Evolutionary conservation across 2,113 vertebrate species (phyloP).

Genomic region (Apaloderma vittatum): DNA sequence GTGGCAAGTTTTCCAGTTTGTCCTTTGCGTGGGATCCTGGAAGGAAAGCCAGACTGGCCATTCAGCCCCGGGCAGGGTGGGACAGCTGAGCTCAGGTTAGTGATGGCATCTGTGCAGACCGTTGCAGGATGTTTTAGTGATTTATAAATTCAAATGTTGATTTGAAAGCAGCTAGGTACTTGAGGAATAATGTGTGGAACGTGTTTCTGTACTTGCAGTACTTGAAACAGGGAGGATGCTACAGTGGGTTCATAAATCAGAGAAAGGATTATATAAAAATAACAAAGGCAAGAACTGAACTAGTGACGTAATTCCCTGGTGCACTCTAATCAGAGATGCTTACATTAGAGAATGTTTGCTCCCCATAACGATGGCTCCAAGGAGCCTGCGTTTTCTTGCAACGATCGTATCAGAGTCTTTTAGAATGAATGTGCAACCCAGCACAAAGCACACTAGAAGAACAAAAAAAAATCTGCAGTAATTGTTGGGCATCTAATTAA

Average conservation of each 20-base stretch:
- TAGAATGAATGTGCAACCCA: neutral
- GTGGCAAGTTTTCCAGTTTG: slow-evolving; percentile 4
- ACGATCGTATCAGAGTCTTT: neutral
- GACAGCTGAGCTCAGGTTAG: neutral
- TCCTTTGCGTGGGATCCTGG: neutral
- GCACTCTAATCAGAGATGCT: neutral
- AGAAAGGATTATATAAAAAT: neutral
- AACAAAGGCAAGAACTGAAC: fast-evolving
- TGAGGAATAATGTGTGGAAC: neutral
- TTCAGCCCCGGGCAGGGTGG: neutral
- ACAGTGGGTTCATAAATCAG: neutral
- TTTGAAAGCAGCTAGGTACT: neutral
- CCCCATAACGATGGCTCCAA: neutral
- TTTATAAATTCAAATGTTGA: neutral
- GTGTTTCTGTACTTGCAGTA: neutral
- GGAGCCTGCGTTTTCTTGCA: neutral
- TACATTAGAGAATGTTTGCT: neutral
- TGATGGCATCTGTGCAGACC: neutral
- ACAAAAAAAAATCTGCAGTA: neutral
- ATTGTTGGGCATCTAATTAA: neutral
- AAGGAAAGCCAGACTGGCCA: neutral
- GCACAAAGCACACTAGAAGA: neutral
- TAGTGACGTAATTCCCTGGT: neutral
- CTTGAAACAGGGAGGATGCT: neutral
- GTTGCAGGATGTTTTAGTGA: neutral